Conservation (phyloP, 2,888 invertebrate species). For the Phyllotreta striolata region DNA sequence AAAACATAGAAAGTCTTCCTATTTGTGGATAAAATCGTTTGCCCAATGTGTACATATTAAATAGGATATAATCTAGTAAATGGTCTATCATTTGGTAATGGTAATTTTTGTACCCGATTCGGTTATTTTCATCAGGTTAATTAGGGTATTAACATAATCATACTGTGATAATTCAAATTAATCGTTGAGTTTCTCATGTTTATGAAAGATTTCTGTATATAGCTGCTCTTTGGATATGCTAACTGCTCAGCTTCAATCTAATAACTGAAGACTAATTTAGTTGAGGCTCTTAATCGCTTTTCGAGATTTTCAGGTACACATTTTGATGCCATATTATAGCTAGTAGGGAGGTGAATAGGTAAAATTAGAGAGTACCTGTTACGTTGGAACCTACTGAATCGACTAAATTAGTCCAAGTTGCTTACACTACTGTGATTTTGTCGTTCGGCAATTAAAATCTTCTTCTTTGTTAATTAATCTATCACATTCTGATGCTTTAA, state of each 20-base stretch:
- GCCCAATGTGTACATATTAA: constrained; percentile 19
- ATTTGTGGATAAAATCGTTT: constrained; percentile 3
- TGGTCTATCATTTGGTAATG: constrained; percentile 49
- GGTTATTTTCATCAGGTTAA: constrained; percentile 58
- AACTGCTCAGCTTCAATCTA: constrained; percentile 23
- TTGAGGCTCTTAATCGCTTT: neutral
- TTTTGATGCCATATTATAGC: neutral
- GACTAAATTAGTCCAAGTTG: constrained; percentile 14
- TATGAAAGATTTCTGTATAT: constrained; percentile 35
- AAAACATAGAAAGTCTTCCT: neutral
- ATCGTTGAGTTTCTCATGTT: constrained; percentile 67
- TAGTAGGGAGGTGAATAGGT: no score
- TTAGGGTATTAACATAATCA: constrained; percentile 62
- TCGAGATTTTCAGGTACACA: neutral
- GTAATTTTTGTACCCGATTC: constrained; percentile 57
- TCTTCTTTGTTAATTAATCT: constrained; percentile 20
- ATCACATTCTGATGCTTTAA: constrained; percentile 43
- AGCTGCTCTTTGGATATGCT: constrained; percentile 29
- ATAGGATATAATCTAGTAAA: constrained; percentile 15
- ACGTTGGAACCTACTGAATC: neutral
- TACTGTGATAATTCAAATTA: constrained; percentile 76
- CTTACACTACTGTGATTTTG: constrained; percentile 28
- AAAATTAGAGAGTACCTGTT: no score
- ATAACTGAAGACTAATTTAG: constrained; percentile 8
- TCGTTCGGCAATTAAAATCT: constrained; percentile 35